Percentiles rank a stretch among this genome's conserved stretches.
These are phyloP conservation scores for Petrolisthes manimaculis DNA, from an alignment of 2,888 invertebrate genomes.

Conservation along the genomic window DNA sequence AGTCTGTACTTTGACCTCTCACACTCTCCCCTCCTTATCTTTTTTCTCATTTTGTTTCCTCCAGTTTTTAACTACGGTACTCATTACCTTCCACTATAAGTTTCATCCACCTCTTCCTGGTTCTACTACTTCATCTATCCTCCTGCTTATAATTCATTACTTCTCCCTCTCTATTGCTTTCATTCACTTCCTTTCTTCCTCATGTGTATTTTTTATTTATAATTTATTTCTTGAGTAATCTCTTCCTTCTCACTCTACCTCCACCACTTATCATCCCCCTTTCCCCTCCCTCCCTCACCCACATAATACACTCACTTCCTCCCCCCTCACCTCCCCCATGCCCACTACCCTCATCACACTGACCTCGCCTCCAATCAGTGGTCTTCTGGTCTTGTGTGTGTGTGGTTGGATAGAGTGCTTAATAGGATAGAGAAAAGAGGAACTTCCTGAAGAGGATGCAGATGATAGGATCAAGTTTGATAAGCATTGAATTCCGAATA, in stretches of 20 bases:
- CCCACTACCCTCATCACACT: not conserved
- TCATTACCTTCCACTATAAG: too few relatives aligned
- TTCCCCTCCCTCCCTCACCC: not conserved
- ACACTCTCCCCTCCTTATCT: too few relatives aligned
- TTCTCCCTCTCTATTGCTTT: slow-evolving; percentile 26
- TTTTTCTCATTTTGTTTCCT: too few relatives aligned
- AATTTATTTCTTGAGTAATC: not conserved
- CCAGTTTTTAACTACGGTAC: too few relatives aligned
- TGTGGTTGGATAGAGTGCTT: not conserved
- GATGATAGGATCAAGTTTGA: too few relatives aligned
- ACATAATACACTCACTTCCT: not conserved
- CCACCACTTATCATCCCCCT: not conserved
- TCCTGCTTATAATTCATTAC: not conserved
- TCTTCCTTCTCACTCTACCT: not conserved
- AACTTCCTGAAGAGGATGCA: too few relatives aligned
- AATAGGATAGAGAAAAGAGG: not conserved
- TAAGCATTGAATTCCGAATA: too few relatives aligned
- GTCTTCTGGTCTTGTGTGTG: not conserved
- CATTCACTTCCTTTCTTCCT: slow-evolving; percentile 31
- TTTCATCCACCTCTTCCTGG: too few relatives aligned
- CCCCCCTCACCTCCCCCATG: not conserved
- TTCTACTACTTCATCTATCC: slow-evolving; percentile 27
- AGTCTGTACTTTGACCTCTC: too few relatives aligned
- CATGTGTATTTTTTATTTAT: too few relatives aligned
- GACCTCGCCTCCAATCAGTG: not conserved